These are phyloP conservation scores for Silurus glanis DNA, from an alignment of 2,113 vertebrate genomes.

Conservation along the genomic window DNA sequence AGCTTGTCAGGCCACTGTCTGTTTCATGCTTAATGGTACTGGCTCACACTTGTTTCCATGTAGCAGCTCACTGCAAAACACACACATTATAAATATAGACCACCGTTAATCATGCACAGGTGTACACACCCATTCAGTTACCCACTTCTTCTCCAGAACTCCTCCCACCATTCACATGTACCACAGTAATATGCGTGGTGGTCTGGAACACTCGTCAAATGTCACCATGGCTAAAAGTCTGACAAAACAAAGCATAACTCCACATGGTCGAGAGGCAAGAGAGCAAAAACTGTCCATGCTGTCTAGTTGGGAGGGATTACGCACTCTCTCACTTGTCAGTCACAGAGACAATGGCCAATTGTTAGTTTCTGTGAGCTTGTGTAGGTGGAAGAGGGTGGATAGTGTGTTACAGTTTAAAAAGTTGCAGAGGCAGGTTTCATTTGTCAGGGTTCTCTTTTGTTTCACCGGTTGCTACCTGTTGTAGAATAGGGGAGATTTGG, in stretches of 20 bases:
- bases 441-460: not conserved
- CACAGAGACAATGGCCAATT: not conserved
- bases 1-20: too few relatives aligned
- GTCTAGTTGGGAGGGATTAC: not conserved
- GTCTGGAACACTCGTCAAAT: not conserved
- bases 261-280: not conserved
- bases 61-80: not conserved
- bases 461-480: not conserved
- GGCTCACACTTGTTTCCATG: not conserved
- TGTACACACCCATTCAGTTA: not conserved
- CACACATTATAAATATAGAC: conserved; percentile 3
- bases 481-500: not conserved
- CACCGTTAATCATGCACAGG: not conserved
- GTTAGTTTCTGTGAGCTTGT: not conserved
- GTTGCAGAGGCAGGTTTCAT: not conserved
- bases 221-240: not conserved
- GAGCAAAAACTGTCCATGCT: not conserved
- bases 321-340: not conserved
- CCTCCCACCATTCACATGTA: not conserved
- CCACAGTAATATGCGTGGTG: not conserved
- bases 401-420: not conserved
- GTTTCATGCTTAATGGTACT: not conserved
- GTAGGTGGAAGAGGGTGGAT: not conserved
- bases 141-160: not conserved
- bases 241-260: not conserved